phyloP scores from a whole-genome alignment of 2,797 vertebrate genomes.

The Lates japonicus region DNA sequence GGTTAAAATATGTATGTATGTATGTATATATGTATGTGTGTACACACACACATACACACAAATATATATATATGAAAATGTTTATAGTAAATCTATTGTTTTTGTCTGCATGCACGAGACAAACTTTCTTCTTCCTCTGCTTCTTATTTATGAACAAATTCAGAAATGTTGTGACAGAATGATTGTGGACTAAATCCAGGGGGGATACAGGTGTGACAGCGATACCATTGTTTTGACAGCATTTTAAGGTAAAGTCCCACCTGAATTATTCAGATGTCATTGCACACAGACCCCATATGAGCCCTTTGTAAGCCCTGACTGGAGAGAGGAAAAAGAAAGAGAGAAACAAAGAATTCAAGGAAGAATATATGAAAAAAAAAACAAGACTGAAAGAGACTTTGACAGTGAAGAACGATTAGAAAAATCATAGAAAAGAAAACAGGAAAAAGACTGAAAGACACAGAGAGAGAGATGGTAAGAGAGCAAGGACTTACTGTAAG shows the following conservation, averaged over 20 bases:
- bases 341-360: slow-evolving; percentile 6
- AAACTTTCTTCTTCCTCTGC: background rate
- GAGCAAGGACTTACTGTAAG: slow-evolving; percentile 62
- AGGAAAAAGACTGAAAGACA: slow-evolving; percentile 12
- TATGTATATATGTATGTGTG: too few species aligned
- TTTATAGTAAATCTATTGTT: background rate
- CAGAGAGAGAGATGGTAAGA: slow-evolving; percentile 23
- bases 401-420: slow-evolving; percentile 8
- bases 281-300: slow-evolving; percentile 37
- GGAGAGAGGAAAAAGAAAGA: slow-evolving; percentile 21
- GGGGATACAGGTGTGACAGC: slow-evolving; percentile 48
- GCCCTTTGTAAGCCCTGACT: slow-evolving; percentile 37
- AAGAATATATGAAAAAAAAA: slow-evolving; percentile 1
- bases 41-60: too few species aligned
- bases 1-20: too few species aligned
- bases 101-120: background rate
- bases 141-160: slow-evolving; percentile 34
- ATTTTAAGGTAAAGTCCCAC: slow-evolving; percentile 63
- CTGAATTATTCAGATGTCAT: slow-evolving; percentile 77
- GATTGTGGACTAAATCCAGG: slow-evolving; percentile 59
- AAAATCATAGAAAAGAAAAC: slow-evolving; percentile 15
- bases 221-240: slow-evolving; percentile 67
- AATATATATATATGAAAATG: background rate
- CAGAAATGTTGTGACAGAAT: slow-evolving; percentile 58
- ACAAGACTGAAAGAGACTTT: background rate